A percentile compares a stretch with the other conserved stretches of the same genome.
Conservation (phyloP, 2,888 invertebrate genomes). For the Tetropium fuscum region DNA sequence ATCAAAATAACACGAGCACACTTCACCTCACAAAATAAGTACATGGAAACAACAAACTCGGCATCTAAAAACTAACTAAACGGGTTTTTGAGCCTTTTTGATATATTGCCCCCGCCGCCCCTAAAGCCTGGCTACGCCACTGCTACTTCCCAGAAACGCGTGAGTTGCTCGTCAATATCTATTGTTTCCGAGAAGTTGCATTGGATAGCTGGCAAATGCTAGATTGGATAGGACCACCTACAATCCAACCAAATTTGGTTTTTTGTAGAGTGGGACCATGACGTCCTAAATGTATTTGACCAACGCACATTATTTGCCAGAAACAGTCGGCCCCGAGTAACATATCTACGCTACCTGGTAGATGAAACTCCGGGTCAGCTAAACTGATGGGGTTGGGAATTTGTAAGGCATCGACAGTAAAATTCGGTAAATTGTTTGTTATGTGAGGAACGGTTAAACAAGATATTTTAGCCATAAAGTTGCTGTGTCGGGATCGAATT, state of each 20-base stretch:
- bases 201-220: background rate
- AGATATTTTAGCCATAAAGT: constrained; percentile 5
- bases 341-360: constrained; percentile 32
- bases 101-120: too few species aligned
- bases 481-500: constrained; percentile 16
- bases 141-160: constrained; percentile 7
- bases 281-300: constrained; percentile 26
- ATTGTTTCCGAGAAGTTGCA: constrained; percentile 1
- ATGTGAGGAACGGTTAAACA: constrained; percentile 34
- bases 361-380: constrained; percentile 33
- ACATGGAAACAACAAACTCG: too few species aligned
- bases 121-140: too few species aligned
- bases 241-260: constrained; percentile 34
- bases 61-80: too few species aligned
- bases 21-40: too few species aligned
- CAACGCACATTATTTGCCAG: constrained; percentile 31
- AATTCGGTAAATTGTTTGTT: constrained; percentile 23
- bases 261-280: constrained; percentile 34
- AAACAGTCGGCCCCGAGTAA: constrained; percentile 35
- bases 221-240: constrained; percentile 21
- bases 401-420: constrained; percentile 19
- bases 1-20: too few species aligned
- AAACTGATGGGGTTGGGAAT: constrained; percentile 30
- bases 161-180: constrained; percentile 1
- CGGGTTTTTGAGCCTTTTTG: too few species aligned